Conservation (phyloP, 2,888 invertebrate genomes). For the Eumerus sabulonum region DNA sequence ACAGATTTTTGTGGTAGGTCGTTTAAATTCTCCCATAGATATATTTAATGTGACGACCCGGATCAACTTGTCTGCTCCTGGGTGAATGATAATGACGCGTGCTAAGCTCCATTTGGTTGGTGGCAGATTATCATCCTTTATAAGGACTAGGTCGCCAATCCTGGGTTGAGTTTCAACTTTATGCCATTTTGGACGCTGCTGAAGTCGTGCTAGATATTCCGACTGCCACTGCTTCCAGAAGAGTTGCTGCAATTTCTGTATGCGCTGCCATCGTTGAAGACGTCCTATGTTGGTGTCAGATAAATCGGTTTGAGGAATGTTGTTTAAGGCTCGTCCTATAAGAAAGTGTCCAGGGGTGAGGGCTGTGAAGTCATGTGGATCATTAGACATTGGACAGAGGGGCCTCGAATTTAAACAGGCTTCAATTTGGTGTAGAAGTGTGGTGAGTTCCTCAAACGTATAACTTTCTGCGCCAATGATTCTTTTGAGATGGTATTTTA, state of each 20-base stretch:
- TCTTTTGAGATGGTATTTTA: slow-evolving; percentile 6
- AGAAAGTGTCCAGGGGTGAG: neutral
- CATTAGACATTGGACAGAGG: neutral
- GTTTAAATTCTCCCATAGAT: slow-evolving; percentile 3
- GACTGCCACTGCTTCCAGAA: slow-evolving; percentile 20
- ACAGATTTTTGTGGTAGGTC: neutral
- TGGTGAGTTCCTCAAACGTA: slow-evolving; percentile 7
- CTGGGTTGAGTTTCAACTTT: neutral
- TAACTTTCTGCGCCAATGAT: neutral
- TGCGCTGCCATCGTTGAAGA: slow-evolving; percentile 5
- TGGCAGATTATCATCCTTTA: slow-evolving; percentile 4
- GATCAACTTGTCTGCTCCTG: slow-evolving; percentile 5
- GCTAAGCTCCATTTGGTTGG: slow-evolving; percentile 9
- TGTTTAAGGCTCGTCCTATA: neutral
- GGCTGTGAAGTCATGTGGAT: slow-evolving; percentile 1
- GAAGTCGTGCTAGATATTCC: slow-evolving; percentile 22
- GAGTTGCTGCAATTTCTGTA: neutral
- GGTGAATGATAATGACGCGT: slow-evolving; percentile 2
- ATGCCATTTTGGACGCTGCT: slow-evolving; percentile 22
- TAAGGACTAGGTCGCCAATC: slow-evolving; percentile 9
- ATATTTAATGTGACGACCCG: slow-evolving; percentile 19
- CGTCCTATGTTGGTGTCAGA: too few species aligned
- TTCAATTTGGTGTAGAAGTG: neutral
- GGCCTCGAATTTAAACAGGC: slow-evolving; percentile 13
- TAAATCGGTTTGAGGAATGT: too few species aligned